Conservation (phyloP, 2,888 invertebrate species). For the Orthosia gothica region DNA sequence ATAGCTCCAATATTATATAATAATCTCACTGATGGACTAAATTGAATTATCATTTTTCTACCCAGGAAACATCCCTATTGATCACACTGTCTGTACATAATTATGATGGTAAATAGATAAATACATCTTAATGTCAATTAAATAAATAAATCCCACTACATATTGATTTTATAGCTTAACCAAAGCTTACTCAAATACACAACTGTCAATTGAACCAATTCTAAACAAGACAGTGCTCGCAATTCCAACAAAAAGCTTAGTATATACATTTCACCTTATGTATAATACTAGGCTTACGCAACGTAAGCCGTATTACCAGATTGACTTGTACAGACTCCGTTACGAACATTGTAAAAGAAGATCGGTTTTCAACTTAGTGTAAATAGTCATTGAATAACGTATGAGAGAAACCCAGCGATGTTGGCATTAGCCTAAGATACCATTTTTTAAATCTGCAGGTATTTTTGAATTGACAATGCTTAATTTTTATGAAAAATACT, state of each 20-base stretch:
- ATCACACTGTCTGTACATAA: too few species aligned
- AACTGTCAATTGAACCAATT: background rate
- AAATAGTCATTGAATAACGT: conserved; percentile 83
- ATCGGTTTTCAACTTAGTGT: conserved; percentile 75
- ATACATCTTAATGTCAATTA: too few species aligned
- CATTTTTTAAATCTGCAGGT: too few species aligned
- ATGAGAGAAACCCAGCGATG: conserved; percentile 74
- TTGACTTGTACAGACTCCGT: conserved; percentile 67
- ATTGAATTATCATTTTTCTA: too few species aligned
- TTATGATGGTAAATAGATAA: too few species aligned
- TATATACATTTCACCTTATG: conserved; percentile 4
- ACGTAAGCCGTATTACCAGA: conserved; percentile 59
- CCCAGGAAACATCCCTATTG: too few species aligned
- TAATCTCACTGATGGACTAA: too few species aligned
- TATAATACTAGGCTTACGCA: conserved; percentile 36
- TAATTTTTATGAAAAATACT: too few species aligned
- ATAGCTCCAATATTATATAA: too few species aligned
- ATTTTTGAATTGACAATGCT: too few species aligned
- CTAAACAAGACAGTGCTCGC: conserved; percentile 1
- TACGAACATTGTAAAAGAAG: conserved; percentile 63
- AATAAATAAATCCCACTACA: background rate
- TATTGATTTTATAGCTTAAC: conserved; percentile 8
- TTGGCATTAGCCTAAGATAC: conserved; percentile 47
- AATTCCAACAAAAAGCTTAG: conserved; percentile 16
- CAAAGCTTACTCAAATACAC: background rate